These are phyloP conservation scores for Dasypus novemcinctus DNA, from an alignment of 2,113 vertebrate species.

Conservation along the genomic window DNA sequence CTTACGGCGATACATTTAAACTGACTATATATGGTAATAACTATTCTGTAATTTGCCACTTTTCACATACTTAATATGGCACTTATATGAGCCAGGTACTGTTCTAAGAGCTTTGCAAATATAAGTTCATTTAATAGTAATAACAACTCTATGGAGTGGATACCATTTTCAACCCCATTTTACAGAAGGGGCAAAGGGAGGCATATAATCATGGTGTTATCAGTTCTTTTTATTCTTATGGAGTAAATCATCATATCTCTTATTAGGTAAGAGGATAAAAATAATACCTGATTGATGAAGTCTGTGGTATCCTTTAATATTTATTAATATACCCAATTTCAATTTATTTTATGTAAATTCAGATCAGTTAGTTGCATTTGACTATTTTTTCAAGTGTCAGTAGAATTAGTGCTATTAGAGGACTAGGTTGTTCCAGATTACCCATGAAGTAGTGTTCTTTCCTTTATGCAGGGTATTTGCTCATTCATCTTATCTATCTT, in stretches of 20 bases:
- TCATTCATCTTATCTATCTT: not conserved
- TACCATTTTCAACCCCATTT: too few species aligned
- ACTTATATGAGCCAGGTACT: not conserved
- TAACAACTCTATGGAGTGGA: not conserved
- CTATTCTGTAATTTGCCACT: not conserved
- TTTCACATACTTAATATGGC: not conserved
- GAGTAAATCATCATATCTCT: not conserved
- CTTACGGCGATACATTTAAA: constrained; percentile 61
- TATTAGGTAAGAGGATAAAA: not conserved
- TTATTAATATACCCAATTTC: not conserved
- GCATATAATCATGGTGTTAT: not conserved
- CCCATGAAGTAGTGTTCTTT: not conserved
- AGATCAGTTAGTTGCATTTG: not conserved
- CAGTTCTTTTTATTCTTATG: not conserved
- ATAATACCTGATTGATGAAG: not conserved
- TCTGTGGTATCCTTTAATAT: not conserved
- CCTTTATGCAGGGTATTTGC: not conserved
- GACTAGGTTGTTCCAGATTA: not conserved
- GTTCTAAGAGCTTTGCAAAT: not conserved
- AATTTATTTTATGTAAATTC: not conserved
- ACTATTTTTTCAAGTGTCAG: not conserved
- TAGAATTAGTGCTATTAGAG: not conserved
- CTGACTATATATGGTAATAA: not conserved
- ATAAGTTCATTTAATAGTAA: not conserved
- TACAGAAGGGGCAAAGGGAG: not conserved